Evolutionary conservation across 2,888 invertebrate genomes (phyloP).

Genomic region (Tenodera sinensis): DNA sequence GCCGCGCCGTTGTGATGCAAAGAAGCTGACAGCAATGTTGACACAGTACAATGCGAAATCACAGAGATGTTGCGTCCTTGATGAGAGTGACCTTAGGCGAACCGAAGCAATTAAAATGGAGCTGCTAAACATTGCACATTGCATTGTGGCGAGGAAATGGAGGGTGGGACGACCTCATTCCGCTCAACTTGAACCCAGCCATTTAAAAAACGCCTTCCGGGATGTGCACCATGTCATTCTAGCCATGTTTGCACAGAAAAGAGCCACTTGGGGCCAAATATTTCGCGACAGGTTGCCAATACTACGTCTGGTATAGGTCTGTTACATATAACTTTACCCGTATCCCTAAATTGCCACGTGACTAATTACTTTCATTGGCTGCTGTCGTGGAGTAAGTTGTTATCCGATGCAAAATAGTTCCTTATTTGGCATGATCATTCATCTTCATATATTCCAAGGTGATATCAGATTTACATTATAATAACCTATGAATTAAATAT

Average conservation of each 20-base stretch:
- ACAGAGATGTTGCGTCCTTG: background rate
- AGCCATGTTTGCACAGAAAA: too few relatives aligned
- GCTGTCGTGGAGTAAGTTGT: too few relatives aligned
- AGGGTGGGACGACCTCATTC: background rate
- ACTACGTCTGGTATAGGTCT: too few relatives aligned
- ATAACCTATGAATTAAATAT: too few relatives aligned
- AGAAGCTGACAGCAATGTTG: background rate
- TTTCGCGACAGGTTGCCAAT: background rate
- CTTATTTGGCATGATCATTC: too few relatives aligned
- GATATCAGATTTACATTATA: too few relatives aligned
- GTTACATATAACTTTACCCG: too few relatives aligned
- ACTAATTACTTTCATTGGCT: too few relatives aligned
- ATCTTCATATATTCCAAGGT: too few relatives aligned
- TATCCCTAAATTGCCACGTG: too few relatives aligned
- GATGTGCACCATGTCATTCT: background rate
- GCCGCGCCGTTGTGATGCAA: background rate
- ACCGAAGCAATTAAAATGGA: background rate
- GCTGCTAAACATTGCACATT: background rate
- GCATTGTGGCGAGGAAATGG: background rate
- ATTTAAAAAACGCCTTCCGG: background rate
- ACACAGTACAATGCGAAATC: background rate
- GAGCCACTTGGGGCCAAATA: background rate
- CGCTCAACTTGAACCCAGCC: background rate
- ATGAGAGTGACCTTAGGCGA: background rate
- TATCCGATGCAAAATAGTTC: too few relatives aligned